These are phyloP conservation scores for Amazonetta brasiliensis DNA, from an alignment of 2,797 vertebrate species.

Conservation along the genomic window DNA sequence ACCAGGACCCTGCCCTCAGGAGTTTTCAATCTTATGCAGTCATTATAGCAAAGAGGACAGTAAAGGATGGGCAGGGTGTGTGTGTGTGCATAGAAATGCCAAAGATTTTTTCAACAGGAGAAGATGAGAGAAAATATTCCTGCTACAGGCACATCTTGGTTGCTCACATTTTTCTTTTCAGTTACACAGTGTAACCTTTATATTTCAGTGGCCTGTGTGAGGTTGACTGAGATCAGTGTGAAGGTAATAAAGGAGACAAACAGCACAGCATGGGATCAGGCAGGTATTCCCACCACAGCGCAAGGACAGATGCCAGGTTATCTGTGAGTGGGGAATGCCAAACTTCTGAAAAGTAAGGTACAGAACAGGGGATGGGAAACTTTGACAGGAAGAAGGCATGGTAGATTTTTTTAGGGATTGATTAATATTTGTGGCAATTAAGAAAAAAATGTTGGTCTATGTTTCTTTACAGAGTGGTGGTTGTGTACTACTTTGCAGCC, in stretches of 20 bases:
- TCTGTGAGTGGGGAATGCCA: background rate
- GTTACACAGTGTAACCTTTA: background rate
- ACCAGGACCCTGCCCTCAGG: slow-evolving; percentile 38
- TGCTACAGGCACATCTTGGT: background rate
- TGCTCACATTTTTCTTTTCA: slow-evolving; percentile 15
- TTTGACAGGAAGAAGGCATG: background rate
- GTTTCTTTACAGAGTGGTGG: slow-evolving; percentile 1
- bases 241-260: background rate
- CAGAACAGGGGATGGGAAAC: background rate
- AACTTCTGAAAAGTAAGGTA: slow-evolving; percentile 18
- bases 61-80: slow-evolving; percentile 46
- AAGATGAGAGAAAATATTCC: slow-evolving; percentile 28
- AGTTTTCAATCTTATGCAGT: slow-evolving; percentile 6
- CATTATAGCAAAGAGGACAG: slow-evolving; percentile 38
- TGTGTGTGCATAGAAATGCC: background rate
- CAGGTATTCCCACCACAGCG: background rate
- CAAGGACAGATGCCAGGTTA: slow-evolving; percentile 26
- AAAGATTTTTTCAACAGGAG: slow-evolving; percentile 48
- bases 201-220: background rate
- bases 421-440: slow-evolving; percentile 15
- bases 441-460: background rate
- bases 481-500: slow-evolving; percentile 28
- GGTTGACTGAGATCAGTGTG: background rate
- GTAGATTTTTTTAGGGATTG: background rate
- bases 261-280: background rate